Conservation (phyloP, 2,888 invertebrate species). For the Cheilosia soror region DNA sequence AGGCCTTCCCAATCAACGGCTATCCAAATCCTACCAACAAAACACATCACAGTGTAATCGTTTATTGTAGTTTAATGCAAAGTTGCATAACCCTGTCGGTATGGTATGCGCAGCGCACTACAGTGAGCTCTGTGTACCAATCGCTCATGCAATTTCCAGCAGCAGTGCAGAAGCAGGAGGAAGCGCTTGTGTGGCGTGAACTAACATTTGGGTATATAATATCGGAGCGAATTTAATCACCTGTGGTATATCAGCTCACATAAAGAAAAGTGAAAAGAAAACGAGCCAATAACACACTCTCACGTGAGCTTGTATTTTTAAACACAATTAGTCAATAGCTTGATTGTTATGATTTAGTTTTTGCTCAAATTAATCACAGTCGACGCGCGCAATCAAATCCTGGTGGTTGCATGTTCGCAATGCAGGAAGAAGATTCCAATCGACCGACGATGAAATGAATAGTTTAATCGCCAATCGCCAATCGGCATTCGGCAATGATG, state of each 20-base stretch:
- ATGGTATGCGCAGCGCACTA: slow-evolving; percentile 25
- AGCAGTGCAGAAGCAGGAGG: slow-evolving; percentile 53
- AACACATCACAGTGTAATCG: slow-evolving; percentile 30
- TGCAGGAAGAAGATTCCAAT: slow-evolving; percentile 61
- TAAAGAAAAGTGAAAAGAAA: slow-evolving; percentile 13
- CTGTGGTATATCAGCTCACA: slow-evolving; percentile 27
- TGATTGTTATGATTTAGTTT: slow-evolving; percentile 39
- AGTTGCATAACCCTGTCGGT: slow-evolving; percentile 54
- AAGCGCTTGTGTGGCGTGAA: slow-evolving; percentile 54
- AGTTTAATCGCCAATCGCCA: not conserved
- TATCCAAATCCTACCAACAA: slow-evolving; percentile 27
- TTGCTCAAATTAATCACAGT: slow-evolving; percentile 48
- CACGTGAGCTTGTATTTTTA: slow-evolving; percentile 3
- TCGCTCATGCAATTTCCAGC: slow-evolving; percentile 43
- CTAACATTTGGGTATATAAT: slow-evolving; percentile 48
- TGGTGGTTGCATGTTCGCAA: slow-evolving; percentile 39
- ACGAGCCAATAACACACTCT: slow-evolving; percentile 21
- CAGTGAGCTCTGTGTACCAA: slow-evolving; percentile 48
- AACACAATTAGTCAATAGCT: slow-evolving; percentile 48
- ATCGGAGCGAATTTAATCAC: slow-evolving; percentile 66
- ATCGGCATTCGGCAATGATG: not conserved
- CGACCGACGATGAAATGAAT: slow-evolving; percentile 34
- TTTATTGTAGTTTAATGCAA: slow-evolving; percentile 62
- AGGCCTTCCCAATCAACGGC: slow-evolving; percentile 21
- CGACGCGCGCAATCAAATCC: slow-evolving; percentile 37